Evolutionary conservation across 2,888 invertebrate species (phyloP).

Genomic region (Carterocephalus palaemon): DNA sequence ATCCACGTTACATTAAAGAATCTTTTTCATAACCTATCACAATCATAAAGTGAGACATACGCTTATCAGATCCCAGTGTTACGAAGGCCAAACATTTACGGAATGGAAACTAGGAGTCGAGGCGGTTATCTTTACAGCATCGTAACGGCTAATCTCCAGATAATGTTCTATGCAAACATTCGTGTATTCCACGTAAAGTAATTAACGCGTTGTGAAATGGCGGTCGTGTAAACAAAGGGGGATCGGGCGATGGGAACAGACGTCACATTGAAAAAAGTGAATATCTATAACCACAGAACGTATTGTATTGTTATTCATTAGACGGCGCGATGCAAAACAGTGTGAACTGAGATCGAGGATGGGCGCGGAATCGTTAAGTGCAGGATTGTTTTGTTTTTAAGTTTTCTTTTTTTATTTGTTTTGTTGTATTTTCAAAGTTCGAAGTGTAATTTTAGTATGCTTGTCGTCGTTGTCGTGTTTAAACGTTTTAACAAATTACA

Average conservation of each 20-base stretch:
- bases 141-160: conserved; percentile 45
- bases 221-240: conserved; percentile 26
- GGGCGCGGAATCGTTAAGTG: conserved; percentile 11
- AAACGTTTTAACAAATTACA: no score
- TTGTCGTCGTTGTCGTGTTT: no score
- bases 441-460: no score
- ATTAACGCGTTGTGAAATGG: conserved; percentile 36
- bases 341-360: conserved; percentile 14
- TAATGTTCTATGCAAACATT: conserved; percentile 28
- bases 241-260: conserved; percentile 13
- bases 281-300: conserved; percentile 16
- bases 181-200: conserved; percentile 39
- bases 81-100: conserved; percentile 50
- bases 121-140: conserved; percentile 50
- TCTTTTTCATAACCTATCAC: conserved; percentile 23
- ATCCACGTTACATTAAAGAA: conserved; percentile 11
- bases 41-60: conserved; percentile 23
- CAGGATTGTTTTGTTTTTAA: conserved; percentile 8
- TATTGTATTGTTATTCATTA: conserved; percentile 18
- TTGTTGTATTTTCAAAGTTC: no score
- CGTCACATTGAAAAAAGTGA: conserved; percentile 8
- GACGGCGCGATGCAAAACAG: conserved; percentile 19
- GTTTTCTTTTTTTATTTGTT: neutral
- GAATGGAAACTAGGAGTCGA: conserved; percentile 44
- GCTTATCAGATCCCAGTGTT: conserved; percentile 34